Conservation (phyloP, 2,888 invertebrate species). For the Diarsia mendica region DNA sequence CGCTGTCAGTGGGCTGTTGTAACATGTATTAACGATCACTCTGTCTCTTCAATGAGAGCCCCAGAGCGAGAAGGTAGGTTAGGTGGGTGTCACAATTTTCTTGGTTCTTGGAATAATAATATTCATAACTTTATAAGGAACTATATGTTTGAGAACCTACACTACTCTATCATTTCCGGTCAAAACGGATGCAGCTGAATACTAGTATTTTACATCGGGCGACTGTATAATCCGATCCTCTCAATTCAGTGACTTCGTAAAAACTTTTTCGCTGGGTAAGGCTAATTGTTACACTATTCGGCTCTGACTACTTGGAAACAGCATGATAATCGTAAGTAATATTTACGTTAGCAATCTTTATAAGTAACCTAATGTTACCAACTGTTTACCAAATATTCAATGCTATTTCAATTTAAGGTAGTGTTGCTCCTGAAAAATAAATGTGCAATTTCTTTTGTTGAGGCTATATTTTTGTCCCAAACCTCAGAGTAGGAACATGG, state of each 20-base stretch:
- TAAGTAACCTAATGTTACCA: constrained; percentile 4
- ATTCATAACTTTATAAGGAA: not conserved
- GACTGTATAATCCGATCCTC: no score
- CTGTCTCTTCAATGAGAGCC: no score
- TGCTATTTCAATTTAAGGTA: constrained; percentile 19
- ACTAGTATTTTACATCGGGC: not conserved
- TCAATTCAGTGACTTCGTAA: not conserved
- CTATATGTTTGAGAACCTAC: not conserved
- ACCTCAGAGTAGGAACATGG: constrained; percentile 6
- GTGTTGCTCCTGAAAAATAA: constrained; percentile 47
- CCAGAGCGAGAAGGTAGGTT: not conserved
- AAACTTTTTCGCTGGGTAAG: not conserved
- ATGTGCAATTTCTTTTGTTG: constrained; percentile 46
- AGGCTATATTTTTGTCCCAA: constrained; percentile 5
- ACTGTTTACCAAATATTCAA: constrained; percentile 13
- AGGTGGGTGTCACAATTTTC: not conserved
- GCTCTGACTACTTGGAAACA: not conserved
- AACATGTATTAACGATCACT: no score
- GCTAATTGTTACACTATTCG: not conserved
- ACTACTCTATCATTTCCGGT: not conserved
- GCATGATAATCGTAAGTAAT: not conserved
- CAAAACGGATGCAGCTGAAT: not conserved
- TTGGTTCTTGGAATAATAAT: no score
- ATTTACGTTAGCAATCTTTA: constrained; percentile 14
- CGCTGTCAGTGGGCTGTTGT: no score